These are phyloP conservation scores for Sceliomorpha sp. DNA, from an alignment of 2,888 invertebrate genomes.

Conservation along the genomic window DNA sequence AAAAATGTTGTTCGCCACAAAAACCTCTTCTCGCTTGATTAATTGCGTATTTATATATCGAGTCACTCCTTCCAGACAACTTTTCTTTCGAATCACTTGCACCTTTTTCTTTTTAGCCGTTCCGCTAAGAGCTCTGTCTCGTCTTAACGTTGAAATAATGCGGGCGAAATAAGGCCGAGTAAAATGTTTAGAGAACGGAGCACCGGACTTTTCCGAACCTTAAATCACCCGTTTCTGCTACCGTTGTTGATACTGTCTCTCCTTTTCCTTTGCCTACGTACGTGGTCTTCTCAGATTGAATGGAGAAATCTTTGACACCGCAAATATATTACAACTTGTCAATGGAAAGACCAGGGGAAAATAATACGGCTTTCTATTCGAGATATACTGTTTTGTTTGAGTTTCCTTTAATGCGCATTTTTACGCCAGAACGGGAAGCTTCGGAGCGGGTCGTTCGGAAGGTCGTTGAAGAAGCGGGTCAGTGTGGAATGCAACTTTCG, in stretches of 20 bases:
- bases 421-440: constrained; percentile 21
- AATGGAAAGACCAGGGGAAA: too few species aligned
- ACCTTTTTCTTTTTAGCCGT: too few species aligned
- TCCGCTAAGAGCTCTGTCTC: constrained; percentile 56
- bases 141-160: constrained; percentile 75
- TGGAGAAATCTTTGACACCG: too few species aligned
- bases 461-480: constrained; percentile 57
- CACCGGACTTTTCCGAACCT: constrained; percentile 59
- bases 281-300: constrained; percentile 14
- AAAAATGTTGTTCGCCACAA: constrained; percentile 1
- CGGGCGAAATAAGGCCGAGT: constrained; percentile 73
- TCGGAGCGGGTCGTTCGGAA: constrained; percentile 35
- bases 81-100: constrained; percentile 55
- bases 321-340: too few species aligned
- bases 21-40: constrained; percentile 62
- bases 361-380: constrained; percentile 19
- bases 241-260: too few species aligned
- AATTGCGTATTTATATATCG: constrained; percentile 78
- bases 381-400: constrained; percentile 27
- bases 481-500: constrained; percentile 55
- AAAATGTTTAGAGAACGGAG: constrained; percentile 75
- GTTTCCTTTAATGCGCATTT: constrained; percentile 30
- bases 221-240: constrained; percentile 68
- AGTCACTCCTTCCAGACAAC: constrained; percentile 71
- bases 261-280: constrained; percentile 23